phyloP scores from a whole-genome alignment of 2,113 vertebrate species.

The Numenius arquata region DNA sequence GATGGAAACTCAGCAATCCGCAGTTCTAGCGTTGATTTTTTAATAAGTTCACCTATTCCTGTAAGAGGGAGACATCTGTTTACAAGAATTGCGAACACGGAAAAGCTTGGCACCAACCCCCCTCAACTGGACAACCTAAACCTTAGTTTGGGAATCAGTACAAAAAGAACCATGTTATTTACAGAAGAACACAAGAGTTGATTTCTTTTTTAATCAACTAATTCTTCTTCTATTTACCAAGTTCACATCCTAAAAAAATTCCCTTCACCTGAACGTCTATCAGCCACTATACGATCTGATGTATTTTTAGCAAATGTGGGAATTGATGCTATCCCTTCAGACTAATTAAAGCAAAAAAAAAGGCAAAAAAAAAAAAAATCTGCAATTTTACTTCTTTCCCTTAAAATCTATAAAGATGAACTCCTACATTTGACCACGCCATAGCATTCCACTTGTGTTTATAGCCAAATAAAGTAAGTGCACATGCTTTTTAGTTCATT shows the following conservation, averaged over 20 bases:
- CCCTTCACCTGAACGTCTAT: background rate
- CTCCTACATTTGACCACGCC: background rate
- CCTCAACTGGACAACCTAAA: background rate
- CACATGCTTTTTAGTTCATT: background rate
- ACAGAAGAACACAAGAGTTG: background rate
- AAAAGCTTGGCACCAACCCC: background rate
- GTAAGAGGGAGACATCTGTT: background rate
- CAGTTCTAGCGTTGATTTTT: slow-evolving; percentile 29
- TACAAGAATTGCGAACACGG: background rate
- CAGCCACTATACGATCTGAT: background rate
- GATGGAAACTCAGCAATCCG: slow-evolving; percentile 74
- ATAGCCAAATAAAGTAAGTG: background rate
- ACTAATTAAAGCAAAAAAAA: background rate
- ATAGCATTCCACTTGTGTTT: background rate
- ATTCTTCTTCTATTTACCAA: background rate
- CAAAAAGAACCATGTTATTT: background rate
- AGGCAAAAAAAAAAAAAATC: no score
- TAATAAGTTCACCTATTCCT: slow-evolving; percentile 43
- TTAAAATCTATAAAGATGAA: background rate
- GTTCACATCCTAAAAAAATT: background rate
- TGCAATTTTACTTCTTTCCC: background rate
- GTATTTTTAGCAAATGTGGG: background rate
- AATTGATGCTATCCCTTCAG: background rate
- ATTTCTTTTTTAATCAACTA: background rate
- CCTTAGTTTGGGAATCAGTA: background rate